A percentile compares a stretch with the other conserved stretches of the same genome.
These are phyloP conservation scores for Parauchenoglanis punctatus DNA, from an alignment of 2,797 vertebrate genomes.

Conservation along the genomic window DNA sequence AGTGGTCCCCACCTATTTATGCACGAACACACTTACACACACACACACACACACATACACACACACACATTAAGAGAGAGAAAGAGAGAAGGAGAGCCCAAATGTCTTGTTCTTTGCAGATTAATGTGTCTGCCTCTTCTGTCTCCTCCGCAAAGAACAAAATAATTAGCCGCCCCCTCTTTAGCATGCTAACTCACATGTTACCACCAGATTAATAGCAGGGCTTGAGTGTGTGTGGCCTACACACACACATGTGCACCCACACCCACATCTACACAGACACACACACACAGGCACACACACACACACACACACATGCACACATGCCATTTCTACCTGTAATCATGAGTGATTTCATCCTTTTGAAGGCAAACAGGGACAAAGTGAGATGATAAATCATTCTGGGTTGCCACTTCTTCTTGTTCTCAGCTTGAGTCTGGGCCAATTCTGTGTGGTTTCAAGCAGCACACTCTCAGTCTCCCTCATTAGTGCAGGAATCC, in stretches of 20 bases:
- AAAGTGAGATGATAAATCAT: conserved; percentile 52
- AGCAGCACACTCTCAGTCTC: conserved; percentile 44
- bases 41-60: background rate
- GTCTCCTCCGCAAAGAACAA: conserved; percentile 25
- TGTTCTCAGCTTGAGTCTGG: conserved; percentile 26
- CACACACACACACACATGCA: conserved; percentile 44
- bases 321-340: conserved; percentile 69
- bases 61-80: background rate
- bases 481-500: conserved; percentile 53
- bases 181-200: conserved; percentile 38
- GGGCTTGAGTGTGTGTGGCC: conserved; percentile 13
- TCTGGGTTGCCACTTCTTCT: conserved; percentile 58
- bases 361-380: conserved; percentile 50
- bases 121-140: conserved; percentile 23
- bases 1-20: background rate
- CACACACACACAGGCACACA: conserved; percentile 44
- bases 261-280: conserved; percentile 47
- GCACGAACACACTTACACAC: background rate
- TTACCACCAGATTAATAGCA: conserved; percentile 35
- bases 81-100: conserved; percentile 1
- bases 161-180: conserved; percentile 25
- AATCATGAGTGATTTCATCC: conserved; percentile 67
- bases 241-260: conserved; percentile 54
- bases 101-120: conserved; percentile 22
- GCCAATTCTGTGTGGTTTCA: conserved; percentile 39